phyloP scores from a whole-genome alignment of 2,888 invertebrate genomes.

The Tyria jacobaeae region DNA sequence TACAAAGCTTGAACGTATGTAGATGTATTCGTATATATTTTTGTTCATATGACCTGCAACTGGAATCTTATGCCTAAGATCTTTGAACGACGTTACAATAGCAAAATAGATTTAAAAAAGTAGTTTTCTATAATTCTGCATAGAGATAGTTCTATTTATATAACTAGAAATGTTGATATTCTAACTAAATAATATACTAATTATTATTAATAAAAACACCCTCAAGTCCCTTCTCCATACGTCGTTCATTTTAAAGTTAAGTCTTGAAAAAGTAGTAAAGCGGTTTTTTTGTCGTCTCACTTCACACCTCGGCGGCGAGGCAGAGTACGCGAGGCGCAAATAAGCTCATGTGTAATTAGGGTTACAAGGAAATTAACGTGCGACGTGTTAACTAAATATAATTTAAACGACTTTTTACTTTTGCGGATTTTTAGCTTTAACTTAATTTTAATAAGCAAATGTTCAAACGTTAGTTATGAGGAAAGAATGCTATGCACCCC shows the following conservation, averaged over 20 bases:
- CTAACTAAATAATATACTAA: slow-evolving; percentile 11
- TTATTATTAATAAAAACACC: slow-evolving; percentile 19
- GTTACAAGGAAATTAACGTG: slow-evolving; percentile 75
- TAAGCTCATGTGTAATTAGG: slow-evolving; percentile 80
- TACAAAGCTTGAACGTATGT: too few species aligned
- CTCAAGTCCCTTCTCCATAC: slow-evolving; percentile 21
- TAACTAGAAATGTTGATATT: neutral
- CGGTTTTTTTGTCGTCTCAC: slow-evolving; percentile 57
- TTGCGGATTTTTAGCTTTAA: neutral
- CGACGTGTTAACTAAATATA: slow-evolving; percentile 21
- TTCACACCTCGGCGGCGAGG: slow-evolving; percentile 61
- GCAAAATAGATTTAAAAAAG: too few species aligned
- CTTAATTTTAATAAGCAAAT: slow-evolving; percentile 4
- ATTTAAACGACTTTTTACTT: slow-evolving; percentile 18
- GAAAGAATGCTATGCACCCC: too few species aligned
- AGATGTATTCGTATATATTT: too few species aligned
- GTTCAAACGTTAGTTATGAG: too few species aligned
- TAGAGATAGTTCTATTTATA: too few species aligned
- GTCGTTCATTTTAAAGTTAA: slow-evolving; percentile 55
- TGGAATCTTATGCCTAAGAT: too few species aligned
- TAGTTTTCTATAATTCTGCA: too few species aligned
- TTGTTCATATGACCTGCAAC: too few species aligned
- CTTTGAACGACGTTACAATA: too few species aligned
- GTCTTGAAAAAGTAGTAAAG: slow-evolving; percentile 69
- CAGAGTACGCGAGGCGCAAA: slow-evolving; percentile 48